Conservation (phyloP, 2,888 invertebrate genomes). For the Sphaerophoria taeniata region DNA sequence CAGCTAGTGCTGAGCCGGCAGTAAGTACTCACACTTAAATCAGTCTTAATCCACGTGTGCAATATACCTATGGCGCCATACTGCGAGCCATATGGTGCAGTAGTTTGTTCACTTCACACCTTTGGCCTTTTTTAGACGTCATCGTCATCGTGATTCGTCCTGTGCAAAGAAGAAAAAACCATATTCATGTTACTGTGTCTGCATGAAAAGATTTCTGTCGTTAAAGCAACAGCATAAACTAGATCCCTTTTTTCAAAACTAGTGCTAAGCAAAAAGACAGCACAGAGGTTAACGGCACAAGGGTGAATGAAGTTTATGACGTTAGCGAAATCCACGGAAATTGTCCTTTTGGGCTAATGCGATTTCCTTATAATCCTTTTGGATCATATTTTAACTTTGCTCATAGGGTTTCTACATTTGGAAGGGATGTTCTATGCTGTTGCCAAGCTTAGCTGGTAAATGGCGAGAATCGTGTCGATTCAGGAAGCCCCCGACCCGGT, state of each 20-base stretch:
- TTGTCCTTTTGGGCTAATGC: constrained; percentile 71
- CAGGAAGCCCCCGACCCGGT: constrained; percentile 34
- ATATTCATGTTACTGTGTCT: background rate
- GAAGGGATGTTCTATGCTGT: constrained; percentile 38
- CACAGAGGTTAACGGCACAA: background rate
- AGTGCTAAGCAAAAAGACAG: too few species aligned
- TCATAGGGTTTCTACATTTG: constrained; percentile 30
- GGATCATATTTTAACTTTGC: constrained; percentile 69
- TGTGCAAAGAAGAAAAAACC: constrained; percentile 30
- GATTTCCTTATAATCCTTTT: constrained; percentile 69
- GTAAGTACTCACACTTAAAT: constrained; percentile 16
- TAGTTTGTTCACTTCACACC: constrained; percentile 27
- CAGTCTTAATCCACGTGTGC: constrained; percentile 75
- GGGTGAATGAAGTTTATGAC: constrained; percentile 25
- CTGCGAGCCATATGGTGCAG: constrained; percentile 64
- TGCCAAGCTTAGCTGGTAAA: constrained; percentile 17
- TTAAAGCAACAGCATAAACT: constrained; percentile 15
- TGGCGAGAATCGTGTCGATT: constrained; percentile 47
- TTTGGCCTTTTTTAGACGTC: background rate
- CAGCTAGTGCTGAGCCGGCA: background rate
- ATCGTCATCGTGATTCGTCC: constrained; percentile 7
- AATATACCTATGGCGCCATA: constrained; percentile 77
- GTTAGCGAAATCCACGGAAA: constrained; percentile 64
- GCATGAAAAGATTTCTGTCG: constrained; percentile 24
- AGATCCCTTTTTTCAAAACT: too few species aligned